A percentile compares a stretch with the other conserved stretches of the same genome.
Conservation (phyloP, 2,113 vertebrate species). For the Sapayoa aenigma region DNA sequence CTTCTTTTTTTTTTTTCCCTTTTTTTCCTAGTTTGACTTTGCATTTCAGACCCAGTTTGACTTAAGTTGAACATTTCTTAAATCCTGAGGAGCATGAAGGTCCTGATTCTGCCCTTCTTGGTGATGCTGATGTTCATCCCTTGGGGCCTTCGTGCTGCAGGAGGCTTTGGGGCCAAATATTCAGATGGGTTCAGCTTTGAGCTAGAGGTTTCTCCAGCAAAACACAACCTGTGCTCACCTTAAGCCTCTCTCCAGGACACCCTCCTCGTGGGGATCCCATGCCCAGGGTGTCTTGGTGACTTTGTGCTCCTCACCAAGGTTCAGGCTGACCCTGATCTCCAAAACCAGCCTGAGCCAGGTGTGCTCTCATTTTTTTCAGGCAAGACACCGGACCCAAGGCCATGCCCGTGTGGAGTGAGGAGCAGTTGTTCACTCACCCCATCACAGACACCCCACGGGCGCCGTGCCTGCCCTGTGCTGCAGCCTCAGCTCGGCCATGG, state of each 20-base stretch:
- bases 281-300: accelerated
- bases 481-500: constrained; percentile 16
- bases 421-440: background rate
- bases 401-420: background rate
- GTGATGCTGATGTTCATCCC: background rate
- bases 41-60: background rate
- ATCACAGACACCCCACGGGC: accelerated
- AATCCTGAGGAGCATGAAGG: background rate
- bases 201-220: background rate
- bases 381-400: background rate
- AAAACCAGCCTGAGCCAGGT: accelerated
- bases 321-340: too few species aligned
- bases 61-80: background rate
- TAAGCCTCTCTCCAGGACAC: background rate
- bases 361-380: background rate
- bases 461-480: background rate
- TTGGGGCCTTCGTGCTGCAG: background rate
- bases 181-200: background rate
- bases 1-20: too few species aligned
- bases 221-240: background rate
- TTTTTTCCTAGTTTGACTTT: background rate
- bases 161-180: background rate
- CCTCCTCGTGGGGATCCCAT: accelerated
- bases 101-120: accelerated
- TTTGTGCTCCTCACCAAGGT: accelerated